Base-by-base conservation (phyloP, 2,797 vertebrate species). In the Nannoperca obscura region DNA sequence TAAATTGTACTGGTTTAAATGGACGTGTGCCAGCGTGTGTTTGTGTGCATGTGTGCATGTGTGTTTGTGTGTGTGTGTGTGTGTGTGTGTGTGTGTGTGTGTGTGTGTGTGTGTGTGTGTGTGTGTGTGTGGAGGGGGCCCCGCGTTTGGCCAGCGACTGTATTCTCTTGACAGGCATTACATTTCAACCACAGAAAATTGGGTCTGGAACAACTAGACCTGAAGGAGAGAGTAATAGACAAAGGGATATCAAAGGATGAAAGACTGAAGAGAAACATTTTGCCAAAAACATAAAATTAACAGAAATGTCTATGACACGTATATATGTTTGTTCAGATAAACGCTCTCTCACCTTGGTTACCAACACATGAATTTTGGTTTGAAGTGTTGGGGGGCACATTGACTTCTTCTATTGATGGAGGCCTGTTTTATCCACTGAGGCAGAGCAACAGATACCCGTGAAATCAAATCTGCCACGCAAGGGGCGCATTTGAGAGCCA, bases 371-470 rank as follows among this genome's bases (percentile, higher is more conserved):
- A 83, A 58, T 50, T 83, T 82, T 75, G 76, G 71, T 91, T 85
- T 86, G 83, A 89, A 82, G 80, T 81, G 78, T 77, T 65, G 54
- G 71, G 76, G 78, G 77, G 55, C 83, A 83, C 54, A 10, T 73
- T 90, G 89, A 91, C 85, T 89, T 83, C 72, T 81, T 42, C 83
- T 79, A 46, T 81, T 90, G 91, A 93, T 82, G 80, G 86, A 83
- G 80, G 76, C 65, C 84, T 88, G 87, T 86, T 89, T 90, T 87
- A 93, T 90, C 80, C 63, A 49, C 86, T 64, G 83, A 90, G 89
- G 88, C 89, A 88, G 89, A 85, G 92, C 84, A 93, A 92, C 91
- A 92, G 88, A 93, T 92, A 92, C 74, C 85, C 89, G 78, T 91
- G 89, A 91, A 93, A 94, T 93, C 88, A 88, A 92, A 93, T 93